phyloP scores from a whole-genome alignment of 1,140 invertebrate species.

The Penaeus japonicus region DNA sequence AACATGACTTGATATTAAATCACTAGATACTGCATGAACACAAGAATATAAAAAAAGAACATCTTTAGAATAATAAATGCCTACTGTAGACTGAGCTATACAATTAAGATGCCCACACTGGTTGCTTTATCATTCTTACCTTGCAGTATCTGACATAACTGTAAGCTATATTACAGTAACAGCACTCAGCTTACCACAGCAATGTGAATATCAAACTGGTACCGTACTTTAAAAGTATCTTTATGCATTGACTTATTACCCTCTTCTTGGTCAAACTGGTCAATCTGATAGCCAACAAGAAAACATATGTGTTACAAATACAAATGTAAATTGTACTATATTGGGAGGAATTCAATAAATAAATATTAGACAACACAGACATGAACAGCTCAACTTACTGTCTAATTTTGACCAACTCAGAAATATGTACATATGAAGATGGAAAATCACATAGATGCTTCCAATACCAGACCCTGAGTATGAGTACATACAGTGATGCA shows the following conservation, averaged over 20 bases:
- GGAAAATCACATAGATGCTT: conserved; percentile 32
- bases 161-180: no score
- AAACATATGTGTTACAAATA: conserved; percentile 29
- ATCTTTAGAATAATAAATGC: no score
- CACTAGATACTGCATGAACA: no score
- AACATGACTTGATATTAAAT: no score
- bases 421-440: conserved; percentile 27
- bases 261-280: neutral
- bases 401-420: conserved; percentile 40
- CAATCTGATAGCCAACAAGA: neutral
- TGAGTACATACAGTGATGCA: conserved; percentile 28
- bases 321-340: conserved; percentile 41
- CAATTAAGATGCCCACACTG: no score
- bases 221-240: neutral
- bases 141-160: no score
- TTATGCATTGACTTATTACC: neutral
- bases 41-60: no score
- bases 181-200: no score
- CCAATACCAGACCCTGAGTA: conserved; percentile 43
- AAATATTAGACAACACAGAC: conserved; percentile 42
- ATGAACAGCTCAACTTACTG: conserved; percentile 31
- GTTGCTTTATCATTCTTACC: no score
- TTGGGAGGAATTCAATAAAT: conserved; percentile 31
- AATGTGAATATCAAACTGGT: neutral
- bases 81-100: no score